These are phyloP conservation scores for Bombus waltoni DNA, from an alignment of 1,140 invertebrate genomes.

Conservation along the genomic window DNA sequence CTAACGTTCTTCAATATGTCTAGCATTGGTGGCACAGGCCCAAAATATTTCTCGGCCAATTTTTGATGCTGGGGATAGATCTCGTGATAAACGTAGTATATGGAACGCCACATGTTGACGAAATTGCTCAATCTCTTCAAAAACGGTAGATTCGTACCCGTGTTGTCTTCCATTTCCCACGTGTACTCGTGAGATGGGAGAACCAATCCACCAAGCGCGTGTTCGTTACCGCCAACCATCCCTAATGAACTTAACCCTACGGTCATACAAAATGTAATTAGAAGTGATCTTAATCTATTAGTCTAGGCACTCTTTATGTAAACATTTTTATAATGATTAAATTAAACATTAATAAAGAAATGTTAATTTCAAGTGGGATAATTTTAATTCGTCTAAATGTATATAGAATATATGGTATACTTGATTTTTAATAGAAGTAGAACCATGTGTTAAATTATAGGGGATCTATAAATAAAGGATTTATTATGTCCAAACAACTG, in stretches of 20 bases:
- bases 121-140: slow-evolving; percentile 53
- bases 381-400: rapidly evolving
- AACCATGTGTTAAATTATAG: too few relatives aligned
- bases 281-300: too few relatives aligned
- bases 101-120: not conserved
- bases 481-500: too few relatives aligned
- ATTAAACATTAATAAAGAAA: too few relatives aligned
- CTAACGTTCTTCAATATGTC: slow-evolving; percentile 77
- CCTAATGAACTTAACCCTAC: slow-evolving; percentile 55
- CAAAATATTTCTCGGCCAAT: slow-evolving; percentile 77
- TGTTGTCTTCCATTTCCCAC: slow-evolving; percentile 54
- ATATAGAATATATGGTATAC: too few relatives aligned
- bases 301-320: too few relatives aligned
- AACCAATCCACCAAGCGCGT: slow-evolving; percentile 42
- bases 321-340: too few relatives aligned
- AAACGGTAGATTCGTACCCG: slow-evolving; percentile 46
- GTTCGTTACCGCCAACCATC: not conserved
- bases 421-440: too few relatives aligned
- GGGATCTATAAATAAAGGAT: too few relatives aligned
- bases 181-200: slow-evolving; percentile 63
- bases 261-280: not conserved
- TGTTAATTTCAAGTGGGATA: rapidly evolving
- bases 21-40: slow-evolving; percentile 55
- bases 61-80: slow-evolving; percentile 73
- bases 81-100: not conserved